phyloP scores from a whole-genome alignment of 2,888 invertebrate species.

The Philhelius pedissequus region DNA sequence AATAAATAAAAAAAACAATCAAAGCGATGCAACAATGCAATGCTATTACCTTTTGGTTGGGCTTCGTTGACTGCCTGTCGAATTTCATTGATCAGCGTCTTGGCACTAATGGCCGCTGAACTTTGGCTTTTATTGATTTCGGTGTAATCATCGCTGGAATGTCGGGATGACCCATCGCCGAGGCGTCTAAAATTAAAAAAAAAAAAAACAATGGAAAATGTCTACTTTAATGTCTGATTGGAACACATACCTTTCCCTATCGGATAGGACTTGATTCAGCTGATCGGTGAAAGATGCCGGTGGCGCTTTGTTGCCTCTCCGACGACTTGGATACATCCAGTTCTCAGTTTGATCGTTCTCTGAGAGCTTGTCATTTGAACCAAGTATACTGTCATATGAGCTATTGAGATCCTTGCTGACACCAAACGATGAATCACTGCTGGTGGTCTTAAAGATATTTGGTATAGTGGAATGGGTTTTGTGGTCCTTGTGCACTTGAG shows the following conservation, averaged over 20 bases:
- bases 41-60: constrained; percentile 87
- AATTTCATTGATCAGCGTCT: constrained; percentile 92
- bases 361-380: constrained; percentile 78
- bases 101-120: constrained; percentile 86
- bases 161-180: constrained; percentile 80
- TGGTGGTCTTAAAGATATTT: constrained; percentile 78
- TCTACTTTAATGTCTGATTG: neutral
- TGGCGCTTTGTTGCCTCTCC: constrained; percentile 81
- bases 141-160: constrained; percentile 83
- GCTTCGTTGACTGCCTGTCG: constrained; percentile 93
- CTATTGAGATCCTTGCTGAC: constrained; percentile 74
- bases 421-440: constrained; percentile 69
- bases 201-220: neutral
- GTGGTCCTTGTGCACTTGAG: constrained; percentile 81
- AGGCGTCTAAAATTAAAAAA: constrained; percentile 74
- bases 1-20: constrained; percentile 55
- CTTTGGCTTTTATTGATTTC: constrained; percentile 82
- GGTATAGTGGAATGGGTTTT: constrained; percentile 75
- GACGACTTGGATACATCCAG: constrained; percentile 79
- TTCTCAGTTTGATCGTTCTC: constrained; percentile 78
- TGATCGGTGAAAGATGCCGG: constrained; percentile 91
- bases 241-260: constrained; percentile 85
- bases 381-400: constrained; percentile 79
- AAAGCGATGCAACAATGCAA: constrained; percentile 34
- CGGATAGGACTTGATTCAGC: constrained; percentile 91